Evolutionary conservation across 2,797 vertebrate genomes (phyloP), one percentile per base, ranked within the genome.

Genomic region (Aphelocoma californica): DNA sequence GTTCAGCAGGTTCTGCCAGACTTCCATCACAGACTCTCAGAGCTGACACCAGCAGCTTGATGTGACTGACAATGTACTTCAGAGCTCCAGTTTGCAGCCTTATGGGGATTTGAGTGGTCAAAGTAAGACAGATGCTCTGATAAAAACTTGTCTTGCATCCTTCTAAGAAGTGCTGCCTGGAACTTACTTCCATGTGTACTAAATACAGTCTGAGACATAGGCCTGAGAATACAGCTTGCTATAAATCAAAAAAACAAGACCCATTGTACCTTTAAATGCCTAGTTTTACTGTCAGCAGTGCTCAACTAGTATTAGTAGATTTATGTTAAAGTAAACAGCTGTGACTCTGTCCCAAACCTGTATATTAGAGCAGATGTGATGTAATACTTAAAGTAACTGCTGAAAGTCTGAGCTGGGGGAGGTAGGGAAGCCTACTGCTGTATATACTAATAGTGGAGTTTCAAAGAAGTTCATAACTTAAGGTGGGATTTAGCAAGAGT

Each of bases 1-100:
- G 90, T 73, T 92, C 56, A 78, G 60, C 90, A 90, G 80, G 90
- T 94, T 95, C 74, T 86, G 71, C 90, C 85, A 92, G 82, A 44
- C 47, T 81, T 45, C 62, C 50, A 5, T 48, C 64, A 50, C 82
- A 79, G 70, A 47, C 62, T 64, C 36, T 69, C 57, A 36, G 61
- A 75, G 60, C 86, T 91, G 78, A 79, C 91, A 81, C 6, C 26
- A 38, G 69, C 25, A 62, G 69, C 66, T 88, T 6, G 5, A 18
- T 85, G 29, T 14, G 54, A 86, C 26, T 92, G 62, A 57, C 61
- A 62, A 0, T 7, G 20, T 86, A 53, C 48, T 88, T 62, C 57
- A 88, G 45, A 82, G 42, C 47, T 71, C 28, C n/a, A 53, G 54
- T 8, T 29, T 92, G 54, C 34, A 84, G 77, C 24, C 40, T 47